These are phyloP conservation scores for Cecropterus lyciades DNA, from an alignment of 1,140 invertebrate genomes.

Conservation along the genomic window DNA sequence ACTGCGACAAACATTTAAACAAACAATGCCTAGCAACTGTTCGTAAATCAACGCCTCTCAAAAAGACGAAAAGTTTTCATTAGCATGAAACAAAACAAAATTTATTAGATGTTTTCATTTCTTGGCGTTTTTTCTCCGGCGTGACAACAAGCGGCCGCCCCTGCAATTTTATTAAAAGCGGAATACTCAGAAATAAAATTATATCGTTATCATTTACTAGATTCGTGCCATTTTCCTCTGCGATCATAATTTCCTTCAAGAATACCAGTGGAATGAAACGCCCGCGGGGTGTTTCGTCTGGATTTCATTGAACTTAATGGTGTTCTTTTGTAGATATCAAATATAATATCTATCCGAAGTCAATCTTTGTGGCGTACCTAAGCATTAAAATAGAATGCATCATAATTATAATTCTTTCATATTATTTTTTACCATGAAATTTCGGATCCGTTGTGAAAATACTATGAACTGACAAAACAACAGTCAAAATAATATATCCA, in stretches of 20 bases:
- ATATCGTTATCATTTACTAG: slow-evolving; percentile 25
- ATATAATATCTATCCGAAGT: too few relatives aligned
- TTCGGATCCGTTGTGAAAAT: too few relatives aligned
- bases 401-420: too few relatives aligned
- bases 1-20: too few relatives aligned
- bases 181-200: slow-evolving; percentile 37
- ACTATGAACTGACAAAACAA: too few relatives aligned
- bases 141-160: slow-evolving; percentile 22
- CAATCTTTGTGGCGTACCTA: too few relatives aligned
- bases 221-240: slow-evolving; percentile 25
- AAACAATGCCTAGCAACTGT: slow-evolving; percentile 7
- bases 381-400: too few relatives aligned
- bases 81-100: slow-evolving; percentile 43
- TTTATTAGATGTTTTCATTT: slow-evolving; percentile 46
- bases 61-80: slow-evolving; percentile 36
- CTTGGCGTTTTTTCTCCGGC: slow-evolving; percentile 36
- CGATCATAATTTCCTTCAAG: slow-evolving; percentile 26
- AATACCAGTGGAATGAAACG: slow-evolving; percentile 7
- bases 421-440: too few relatives aligned
- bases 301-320: too few relatives aligned
- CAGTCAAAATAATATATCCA: too few relatives aligned
- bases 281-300: not conserved
- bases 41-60: slow-evolving; percentile 35
- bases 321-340: too few relatives aligned
- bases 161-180: slow-evolving; percentile 38